Evolutionary conservation across 2,113 vertebrate species (phyloP).

Genomic region (Okapia johnstoni): DNA sequence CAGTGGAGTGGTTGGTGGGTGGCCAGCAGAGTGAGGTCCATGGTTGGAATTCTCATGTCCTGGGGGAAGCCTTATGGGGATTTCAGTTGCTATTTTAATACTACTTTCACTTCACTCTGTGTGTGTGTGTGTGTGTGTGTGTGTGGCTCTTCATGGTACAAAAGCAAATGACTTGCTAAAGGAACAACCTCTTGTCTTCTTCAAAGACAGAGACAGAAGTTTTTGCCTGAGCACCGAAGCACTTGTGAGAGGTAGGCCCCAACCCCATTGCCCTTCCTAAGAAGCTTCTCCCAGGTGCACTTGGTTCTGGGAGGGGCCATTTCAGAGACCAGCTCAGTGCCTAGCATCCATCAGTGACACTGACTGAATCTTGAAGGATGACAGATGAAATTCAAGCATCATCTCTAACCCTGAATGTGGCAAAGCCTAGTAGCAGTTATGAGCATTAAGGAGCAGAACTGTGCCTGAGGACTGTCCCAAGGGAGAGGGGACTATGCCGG

Average conservation of each 20-base stretch:
- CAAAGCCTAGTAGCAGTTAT: too few species aligned
- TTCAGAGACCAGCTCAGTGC: background rate
- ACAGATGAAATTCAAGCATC: background rate
- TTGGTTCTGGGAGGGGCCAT: fast-evolving
- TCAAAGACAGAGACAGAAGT: background rate
- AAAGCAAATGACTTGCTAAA: background rate
- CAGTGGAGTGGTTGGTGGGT: too few species aligned
- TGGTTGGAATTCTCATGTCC: background rate
- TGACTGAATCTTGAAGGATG: background rate
- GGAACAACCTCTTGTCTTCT: background rate
- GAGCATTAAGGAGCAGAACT: too few species aligned
- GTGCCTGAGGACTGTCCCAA: background rate
- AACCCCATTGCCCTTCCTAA: background rate
- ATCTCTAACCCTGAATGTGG: background rate
- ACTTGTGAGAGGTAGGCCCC: background rate
- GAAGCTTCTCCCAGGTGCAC: background rate
- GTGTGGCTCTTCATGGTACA: background rate
- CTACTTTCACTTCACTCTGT: background rate
- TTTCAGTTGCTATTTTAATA: background rate
- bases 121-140: background rate
- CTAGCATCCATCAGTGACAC: background rate
- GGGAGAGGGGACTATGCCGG: too few species aligned
- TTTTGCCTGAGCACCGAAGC: background rate
- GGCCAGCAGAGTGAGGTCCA: background rate
- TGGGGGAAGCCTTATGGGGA: background rate